These are phyloP conservation scores for Hybos culiciformis DNA, from an alignment of 2,888 invertebrate genomes.

Conservation along the genomic window DNA sequence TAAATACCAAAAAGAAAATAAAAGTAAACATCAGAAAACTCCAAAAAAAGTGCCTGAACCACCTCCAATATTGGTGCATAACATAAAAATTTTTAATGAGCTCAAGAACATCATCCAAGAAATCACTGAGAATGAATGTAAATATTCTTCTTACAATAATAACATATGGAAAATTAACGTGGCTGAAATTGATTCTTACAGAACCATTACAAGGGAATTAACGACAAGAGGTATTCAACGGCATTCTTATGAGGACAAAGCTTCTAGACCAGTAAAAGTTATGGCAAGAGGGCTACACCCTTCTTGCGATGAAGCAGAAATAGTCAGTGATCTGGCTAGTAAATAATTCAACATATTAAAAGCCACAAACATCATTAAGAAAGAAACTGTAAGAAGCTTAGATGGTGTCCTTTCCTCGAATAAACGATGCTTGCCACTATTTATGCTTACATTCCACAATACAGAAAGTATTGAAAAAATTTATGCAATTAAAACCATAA, in stretches of 20 bases:
- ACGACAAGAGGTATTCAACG: neutral
- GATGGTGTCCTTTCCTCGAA: neutral
- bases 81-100: neutral
- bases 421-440: neutral
- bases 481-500: neutral
- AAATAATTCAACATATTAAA: neutral
- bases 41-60: no score
- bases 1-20: no score
- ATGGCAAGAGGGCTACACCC: neutral
- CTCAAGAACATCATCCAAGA: neutral
- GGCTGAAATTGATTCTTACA: no score
- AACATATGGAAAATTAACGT: neutral
- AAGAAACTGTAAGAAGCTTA: neutral
- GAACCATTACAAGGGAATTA: no score
- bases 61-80: no score
- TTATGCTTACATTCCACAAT: neutral
- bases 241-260: neutral
- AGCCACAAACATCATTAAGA: neutral
- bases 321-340: neutral
- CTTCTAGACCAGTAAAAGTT: neutral
- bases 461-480: neutral
- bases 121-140: neutral
- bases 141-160: neutral
- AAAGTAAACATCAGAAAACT: no score
- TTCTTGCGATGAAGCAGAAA: neutral